phyloP scores from a whole-genome alignment of 2,888 invertebrate species.

The Octodonta nipae region DNA sequence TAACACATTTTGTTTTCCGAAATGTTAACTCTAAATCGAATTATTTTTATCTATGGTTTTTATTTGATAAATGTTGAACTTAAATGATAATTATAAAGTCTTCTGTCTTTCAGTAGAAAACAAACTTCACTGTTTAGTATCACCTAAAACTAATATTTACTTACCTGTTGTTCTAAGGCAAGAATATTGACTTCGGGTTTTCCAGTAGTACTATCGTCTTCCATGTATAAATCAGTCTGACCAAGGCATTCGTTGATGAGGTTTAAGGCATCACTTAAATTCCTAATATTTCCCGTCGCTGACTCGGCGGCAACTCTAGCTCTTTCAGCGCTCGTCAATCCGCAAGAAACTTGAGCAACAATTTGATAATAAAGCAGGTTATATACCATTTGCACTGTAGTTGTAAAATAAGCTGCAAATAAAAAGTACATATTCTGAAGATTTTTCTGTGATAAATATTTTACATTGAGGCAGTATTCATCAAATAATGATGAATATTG shows the following conservation, averaged over 20 bases:
- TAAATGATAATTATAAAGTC: too few relatives aligned
- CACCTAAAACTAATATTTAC: constrained; percentile 3
- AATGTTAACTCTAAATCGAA: too few relatives aligned
- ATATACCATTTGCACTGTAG: constrained; percentile 76
- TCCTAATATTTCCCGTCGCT: constrained; percentile 23
- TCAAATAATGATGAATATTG: too few relatives aligned
- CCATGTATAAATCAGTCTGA: constrained; percentile 48
- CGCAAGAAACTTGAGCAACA: constrained; percentile 63
- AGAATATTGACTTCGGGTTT: constrained; percentile 26
- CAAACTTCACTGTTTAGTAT: too few relatives aligned
- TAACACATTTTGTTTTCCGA: too few relatives aligned
- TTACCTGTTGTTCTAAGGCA: constrained; percentile 35
- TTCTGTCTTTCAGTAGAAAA: too few relatives aligned
- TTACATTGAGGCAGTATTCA: too few relatives aligned
- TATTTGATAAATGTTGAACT: too few relatives aligned
- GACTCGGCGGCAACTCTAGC: constrained; percentile 31
- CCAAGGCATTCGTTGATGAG: constrained; percentile 39
- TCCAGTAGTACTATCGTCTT: constrained; percentile 35
- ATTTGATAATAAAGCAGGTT: constrained; percentile 83
- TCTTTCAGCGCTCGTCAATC: constrained; percentile 51
- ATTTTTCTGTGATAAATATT: too few relatives aligned
- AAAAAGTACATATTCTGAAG: constrained; percentile 52
- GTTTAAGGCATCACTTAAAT: constrained; percentile 33
- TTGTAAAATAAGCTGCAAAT: constrained; percentile 70
- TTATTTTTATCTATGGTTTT: too few relatives aligned